These are phyloP conservation scores for Clistopyga incitator DNA, from an alignment of 2,888 invertebrate species.

Conservation along the genomic window DNA sequence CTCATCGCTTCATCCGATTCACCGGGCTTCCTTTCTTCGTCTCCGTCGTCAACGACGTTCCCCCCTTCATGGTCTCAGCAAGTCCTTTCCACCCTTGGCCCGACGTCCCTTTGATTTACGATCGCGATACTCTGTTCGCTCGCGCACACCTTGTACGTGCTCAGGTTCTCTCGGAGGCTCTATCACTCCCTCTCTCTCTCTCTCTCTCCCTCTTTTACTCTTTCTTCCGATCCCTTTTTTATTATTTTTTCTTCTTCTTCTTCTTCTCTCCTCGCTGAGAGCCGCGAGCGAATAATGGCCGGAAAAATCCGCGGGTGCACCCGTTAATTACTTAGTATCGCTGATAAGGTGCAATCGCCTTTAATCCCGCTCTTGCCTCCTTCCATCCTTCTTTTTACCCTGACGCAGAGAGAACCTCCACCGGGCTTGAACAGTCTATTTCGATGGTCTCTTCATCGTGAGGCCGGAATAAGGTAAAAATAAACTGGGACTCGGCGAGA, in stretches of 20 bases:
- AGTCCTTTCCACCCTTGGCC: constrained; percentile 21
- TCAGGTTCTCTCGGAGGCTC: constrained; percentile 14
- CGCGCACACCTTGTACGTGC: constrained; percentile 32
- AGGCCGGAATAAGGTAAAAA: neutral
- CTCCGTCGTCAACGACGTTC: constrained; percentile 47
- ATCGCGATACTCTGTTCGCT: constrained; percentile 32
- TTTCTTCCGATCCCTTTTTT: neutral
- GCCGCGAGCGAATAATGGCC: constrained; percentile 46
- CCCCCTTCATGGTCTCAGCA: neutral
- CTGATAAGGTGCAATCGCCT: constrained; percentile 47
- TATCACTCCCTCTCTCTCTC: no score
- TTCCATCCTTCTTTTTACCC: constrained; percentile 5
- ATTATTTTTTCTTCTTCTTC: no score
- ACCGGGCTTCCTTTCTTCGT: constrained; percentile 56
- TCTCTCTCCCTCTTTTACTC: neutral
- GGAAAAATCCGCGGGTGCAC: constrained; percentile 49
- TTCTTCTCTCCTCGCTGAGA: constrained; percentile 7
- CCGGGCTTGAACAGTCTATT: constrained; percentile 3
- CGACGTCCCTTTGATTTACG: constrained; percentile 44
- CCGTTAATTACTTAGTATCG: constrained; percentile 56
- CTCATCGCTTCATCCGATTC: constrained; percentile 60
- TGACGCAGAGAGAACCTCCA: neutral
- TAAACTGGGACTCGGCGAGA: neutral
- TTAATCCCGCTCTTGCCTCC: constrained; percentile 11
- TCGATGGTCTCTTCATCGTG: constrained; percentile 6